Evolutionary conservation across 2,888 invertebrate species (phyloP).

Genomic region (Aphrophora alni): DNA sequence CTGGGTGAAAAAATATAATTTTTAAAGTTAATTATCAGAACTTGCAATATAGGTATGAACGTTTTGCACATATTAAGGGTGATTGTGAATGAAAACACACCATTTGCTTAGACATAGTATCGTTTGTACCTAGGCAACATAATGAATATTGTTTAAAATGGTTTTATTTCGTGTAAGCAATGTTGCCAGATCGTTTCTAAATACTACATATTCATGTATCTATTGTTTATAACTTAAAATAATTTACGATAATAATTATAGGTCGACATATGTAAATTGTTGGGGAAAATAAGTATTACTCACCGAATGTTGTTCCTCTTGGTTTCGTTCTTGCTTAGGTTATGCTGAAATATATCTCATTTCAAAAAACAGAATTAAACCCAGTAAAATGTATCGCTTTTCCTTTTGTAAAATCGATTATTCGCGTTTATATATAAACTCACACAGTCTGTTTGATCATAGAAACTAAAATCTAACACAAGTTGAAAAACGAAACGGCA

Average conservation of each 20-base stretch:
- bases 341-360: not conserved
- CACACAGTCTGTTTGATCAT: not conserved
- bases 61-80: too few species aligned
- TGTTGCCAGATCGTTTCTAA: not conserved
- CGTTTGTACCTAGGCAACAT: too few species aligned
- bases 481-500: not conserved
- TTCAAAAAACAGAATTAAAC: not conserved
- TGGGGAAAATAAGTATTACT: not conserved
- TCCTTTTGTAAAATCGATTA: not conserved
- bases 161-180: not conserved
- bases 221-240: not conserved
- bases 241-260: not conserved
- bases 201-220: too few species aligned
- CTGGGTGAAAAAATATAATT: not conserved
- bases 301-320: not conserved
- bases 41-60: too few species aligned
- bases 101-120: too few species aligned
- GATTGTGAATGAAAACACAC: too few species aligned
- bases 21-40: too few species aligned
- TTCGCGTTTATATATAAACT: not conserved
- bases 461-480: not conserved
- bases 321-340: not conserved
- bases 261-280: not conserved
- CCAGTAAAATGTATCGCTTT: not conserved
- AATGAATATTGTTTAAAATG: too few species aligned